These are phyloP conservation scores for Mesorhabditis sp. DNA, from an alignment of 2,888 invertebrate species.

Conservation along the genomic window DNA sequence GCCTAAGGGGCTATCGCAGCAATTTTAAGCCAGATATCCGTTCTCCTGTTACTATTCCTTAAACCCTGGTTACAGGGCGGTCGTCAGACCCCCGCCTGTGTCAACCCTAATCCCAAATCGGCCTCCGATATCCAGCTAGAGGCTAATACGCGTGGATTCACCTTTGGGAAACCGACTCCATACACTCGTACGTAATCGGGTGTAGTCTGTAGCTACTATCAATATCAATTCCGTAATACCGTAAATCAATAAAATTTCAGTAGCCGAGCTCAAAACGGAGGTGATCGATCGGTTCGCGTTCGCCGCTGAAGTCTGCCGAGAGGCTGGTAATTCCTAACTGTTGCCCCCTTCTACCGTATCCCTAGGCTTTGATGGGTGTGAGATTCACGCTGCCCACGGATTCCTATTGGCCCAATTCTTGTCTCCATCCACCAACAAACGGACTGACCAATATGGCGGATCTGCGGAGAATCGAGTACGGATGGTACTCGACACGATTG, in stretches of 20 bases:
- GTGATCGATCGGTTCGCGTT: conserved; percentile 31
- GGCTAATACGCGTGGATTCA: neutral
- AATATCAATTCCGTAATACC: no score
- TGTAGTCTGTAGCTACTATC: neutral
- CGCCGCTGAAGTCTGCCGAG: conserved; percentile 19
- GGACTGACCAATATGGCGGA: conserved; percentile 48
- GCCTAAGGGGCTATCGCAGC: neutral
- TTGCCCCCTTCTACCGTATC: neutral
- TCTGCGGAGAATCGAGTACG: conserved; percentile 34
- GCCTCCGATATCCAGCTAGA: conserved; percentile 37
- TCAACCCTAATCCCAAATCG: conserved; percentile 34
- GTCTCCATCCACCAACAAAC: conserved; percentile 43
- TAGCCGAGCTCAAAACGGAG: conserved; percentile 36
- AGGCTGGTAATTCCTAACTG: neutral
- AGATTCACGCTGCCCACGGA: conserved; percentile 1
- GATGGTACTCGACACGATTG: conserved; percentile 41
- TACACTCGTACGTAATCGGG: conserved; percentile 13
- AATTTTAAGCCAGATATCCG: neutral
- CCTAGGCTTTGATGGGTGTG: neutral
- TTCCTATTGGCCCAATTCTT: conserved; percentile 22
- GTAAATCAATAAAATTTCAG: neutral
- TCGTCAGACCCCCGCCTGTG: conserved; percentile 33
- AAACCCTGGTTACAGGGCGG: conserved; percentile 19
- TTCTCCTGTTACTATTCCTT: neutral
- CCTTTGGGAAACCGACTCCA: conserved; percentile 36